Percentiles rank a stretch among this genome's conserved stretches.
phyloP scores from a whole-genome alignment of 2,113 vertebrate species.

The Microcebus tavaratra region DNA sequence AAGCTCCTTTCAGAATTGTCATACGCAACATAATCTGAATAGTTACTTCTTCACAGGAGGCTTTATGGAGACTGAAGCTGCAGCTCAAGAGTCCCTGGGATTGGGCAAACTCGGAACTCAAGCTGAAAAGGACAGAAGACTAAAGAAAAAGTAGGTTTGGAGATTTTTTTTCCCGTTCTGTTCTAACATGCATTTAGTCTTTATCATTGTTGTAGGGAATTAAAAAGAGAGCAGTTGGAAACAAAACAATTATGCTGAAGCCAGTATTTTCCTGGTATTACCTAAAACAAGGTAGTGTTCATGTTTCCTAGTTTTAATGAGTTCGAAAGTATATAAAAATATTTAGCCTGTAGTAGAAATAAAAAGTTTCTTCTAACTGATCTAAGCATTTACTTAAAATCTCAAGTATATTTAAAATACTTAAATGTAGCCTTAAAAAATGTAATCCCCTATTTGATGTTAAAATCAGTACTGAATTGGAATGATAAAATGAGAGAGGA shows the following conservation, averaged over 20 bases:
- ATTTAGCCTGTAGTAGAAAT: background rate
- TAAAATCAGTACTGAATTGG: background rate
- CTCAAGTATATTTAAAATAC: background rate
- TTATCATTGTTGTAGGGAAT: background rate
- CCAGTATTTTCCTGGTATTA: background rate
- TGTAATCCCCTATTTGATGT: background rate
- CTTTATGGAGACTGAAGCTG: constrained; percentile 92
- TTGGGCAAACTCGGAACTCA: constrained; percentile 97
- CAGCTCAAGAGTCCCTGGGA: constrained; percentile 93
- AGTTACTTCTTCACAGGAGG: constrained; percentile 86
- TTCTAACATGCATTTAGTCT: background rate
- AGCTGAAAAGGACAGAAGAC: constrained; percentile 97
- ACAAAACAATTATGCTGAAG: background rate
- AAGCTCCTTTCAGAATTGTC: background rate
- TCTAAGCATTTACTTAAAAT: background rate
- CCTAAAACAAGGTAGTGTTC: background rate
- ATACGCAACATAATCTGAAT: background rate
- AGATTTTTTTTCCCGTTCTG: background rate
- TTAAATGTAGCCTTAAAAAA: background rate
- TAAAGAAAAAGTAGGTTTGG: constrained; percentile 97
- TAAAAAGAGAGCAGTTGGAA: background rate
- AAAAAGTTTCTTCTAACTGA: background rate
- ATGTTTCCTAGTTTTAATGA: background rate
- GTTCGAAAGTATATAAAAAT: background rate
- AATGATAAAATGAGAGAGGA: background rate